Conservation (phyloP, 1,140 invertebrate species). For the Caerostris darwini region DNA sequence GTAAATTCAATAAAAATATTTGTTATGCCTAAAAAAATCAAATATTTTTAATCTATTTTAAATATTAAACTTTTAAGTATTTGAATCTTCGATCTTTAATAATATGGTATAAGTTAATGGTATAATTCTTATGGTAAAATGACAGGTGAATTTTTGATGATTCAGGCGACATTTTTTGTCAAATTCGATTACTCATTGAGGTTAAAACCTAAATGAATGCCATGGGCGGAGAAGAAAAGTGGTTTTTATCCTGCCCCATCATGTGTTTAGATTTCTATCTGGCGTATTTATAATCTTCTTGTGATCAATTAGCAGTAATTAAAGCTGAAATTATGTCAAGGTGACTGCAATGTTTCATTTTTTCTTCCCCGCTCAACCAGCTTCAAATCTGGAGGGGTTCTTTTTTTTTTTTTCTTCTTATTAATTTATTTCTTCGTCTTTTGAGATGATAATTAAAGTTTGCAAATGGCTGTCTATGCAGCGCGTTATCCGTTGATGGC, state of each 20-base stretch:
- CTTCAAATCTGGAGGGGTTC: background rate
- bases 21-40: too few relatives aligned
- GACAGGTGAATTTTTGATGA: too few relatives aligned
- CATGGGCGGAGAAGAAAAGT: constrained; percentile 22
- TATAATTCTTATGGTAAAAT: too few relatives aligned
- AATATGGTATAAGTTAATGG: too few relatives aligned
- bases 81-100: too few relatives aligned
- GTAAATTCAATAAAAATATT: too few relatives aligned
- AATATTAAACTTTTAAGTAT: too few relatives aligned
- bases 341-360: background rate
- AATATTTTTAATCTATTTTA: too few relatives aligned
- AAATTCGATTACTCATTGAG: background rate
- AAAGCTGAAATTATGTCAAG: constrained; percentile 63
- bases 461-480: background rate
- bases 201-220: background rate
- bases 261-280: constrained; percentile 56
- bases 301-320: constrained; percentile 58
- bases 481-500: background rate
- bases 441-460: constrained; percentile 28
- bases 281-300: constrained; percentile 27
- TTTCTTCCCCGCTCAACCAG: background rate
- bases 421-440: background rate
- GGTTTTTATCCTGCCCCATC: background rate
- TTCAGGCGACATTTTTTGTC: too few relatives aligned
- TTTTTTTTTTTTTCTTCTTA: too few relatives aligned